These are phyloP conservation scores for Pinna nobilis DNA, from an alignment of 1,140 invertebrate species.

Conservation along the genomic window DNA sequence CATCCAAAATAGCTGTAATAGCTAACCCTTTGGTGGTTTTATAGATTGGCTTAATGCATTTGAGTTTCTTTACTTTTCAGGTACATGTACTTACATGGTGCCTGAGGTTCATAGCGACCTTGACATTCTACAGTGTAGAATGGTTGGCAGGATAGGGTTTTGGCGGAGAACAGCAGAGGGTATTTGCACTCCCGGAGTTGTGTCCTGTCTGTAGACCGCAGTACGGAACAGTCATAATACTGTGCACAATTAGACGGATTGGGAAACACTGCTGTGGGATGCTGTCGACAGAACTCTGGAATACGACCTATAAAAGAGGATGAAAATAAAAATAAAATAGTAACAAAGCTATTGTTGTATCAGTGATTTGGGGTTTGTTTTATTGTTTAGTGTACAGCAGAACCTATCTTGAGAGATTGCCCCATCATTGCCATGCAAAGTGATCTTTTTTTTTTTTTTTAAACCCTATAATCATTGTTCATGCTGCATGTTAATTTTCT, in stretches of 20 bases:
- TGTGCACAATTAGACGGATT: conserved; percentile 56
- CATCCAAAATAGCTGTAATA: too few relatives aligned
- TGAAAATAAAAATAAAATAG: neutral
- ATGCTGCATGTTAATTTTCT: too few relatives aligned
- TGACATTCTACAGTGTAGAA: conserved; percentile 26
- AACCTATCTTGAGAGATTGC: too few relatives aligned
- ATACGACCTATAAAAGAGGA: conserved; percentile 27
- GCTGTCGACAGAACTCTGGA: conserved; percentile 23
- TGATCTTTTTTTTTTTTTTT: too few relatives aligned
- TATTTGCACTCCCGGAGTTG: conserved; percentile 30
- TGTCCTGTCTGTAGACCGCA: neutral
- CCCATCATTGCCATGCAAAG: too few relatives aligned
- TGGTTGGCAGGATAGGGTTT: conserved; percentile 29
- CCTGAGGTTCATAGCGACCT: conserved; percentile 16
- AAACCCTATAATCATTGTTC: too few relatives aligned
- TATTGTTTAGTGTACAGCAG: too few relatives aligned
- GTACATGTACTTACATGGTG: conserved; percentile 34
- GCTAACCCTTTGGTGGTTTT: too few relatives aligned
- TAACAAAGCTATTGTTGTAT: too few relatives aligned
- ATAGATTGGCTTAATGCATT: too few relatives aligned
- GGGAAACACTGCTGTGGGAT: conserved; percentile 17
- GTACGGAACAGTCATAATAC: conserved; percentile 53
- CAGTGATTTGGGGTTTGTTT: too few relatives aligned
- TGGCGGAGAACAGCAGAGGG: conserved; percentile 18
- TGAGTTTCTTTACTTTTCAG: too few relatives aligned